Percentiles rank a stretch among this genome's conserved stretches.
Evolutionary conservation across 1,140 invertebrate species (phyloP).

Genomic region (Bombus pyrosoma): DNA sequence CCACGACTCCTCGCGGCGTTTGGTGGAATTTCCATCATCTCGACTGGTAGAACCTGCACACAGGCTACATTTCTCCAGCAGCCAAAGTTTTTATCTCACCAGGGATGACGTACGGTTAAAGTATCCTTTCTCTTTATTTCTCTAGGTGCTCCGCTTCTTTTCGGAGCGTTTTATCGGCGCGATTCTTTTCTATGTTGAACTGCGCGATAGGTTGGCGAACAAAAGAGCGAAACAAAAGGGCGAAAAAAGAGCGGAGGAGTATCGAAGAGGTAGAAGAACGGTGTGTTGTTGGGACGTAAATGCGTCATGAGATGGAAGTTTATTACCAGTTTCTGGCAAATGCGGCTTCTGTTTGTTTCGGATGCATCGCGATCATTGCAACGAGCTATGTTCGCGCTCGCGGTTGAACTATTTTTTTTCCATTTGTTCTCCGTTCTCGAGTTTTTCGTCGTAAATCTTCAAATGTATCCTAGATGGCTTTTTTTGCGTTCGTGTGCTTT

Average conservation of each 20-base stretch:
- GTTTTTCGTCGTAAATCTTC: not conserved
- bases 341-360: not conserved
- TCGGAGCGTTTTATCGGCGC: constrained; percentile 40
- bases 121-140: not conserved
- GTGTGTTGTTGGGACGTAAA: constrained; percentile 28
- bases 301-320: constrained; percentile 60
- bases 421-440: not conserved
- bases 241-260: not conserved
- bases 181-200: constrained; percentile 13
- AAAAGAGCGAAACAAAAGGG: not conserved
- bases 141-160: not conserved
- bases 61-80: constrained; percentile 48
- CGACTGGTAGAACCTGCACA: not conserved
- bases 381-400: not conserved
- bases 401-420: not conserved
- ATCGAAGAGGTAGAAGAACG: not conserved
- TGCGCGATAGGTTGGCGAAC: not conserved
- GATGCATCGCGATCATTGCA: constrained; percentile 31
- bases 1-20: constrained; percentile 27
- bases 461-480: not conserved
- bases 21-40: not conserved
- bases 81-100: constrained; percentile 61
- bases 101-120: constrained; percentile 38
- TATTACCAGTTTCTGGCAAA: constrained; percentile 53
- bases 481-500: not conserved